Percentiles rank a stretch among this genome's conserved stretches.
Evolutionary conservation across 2,888 invertebrate species (phyloP).

Genomic region (Synanthedon vespiformis): DNA sequence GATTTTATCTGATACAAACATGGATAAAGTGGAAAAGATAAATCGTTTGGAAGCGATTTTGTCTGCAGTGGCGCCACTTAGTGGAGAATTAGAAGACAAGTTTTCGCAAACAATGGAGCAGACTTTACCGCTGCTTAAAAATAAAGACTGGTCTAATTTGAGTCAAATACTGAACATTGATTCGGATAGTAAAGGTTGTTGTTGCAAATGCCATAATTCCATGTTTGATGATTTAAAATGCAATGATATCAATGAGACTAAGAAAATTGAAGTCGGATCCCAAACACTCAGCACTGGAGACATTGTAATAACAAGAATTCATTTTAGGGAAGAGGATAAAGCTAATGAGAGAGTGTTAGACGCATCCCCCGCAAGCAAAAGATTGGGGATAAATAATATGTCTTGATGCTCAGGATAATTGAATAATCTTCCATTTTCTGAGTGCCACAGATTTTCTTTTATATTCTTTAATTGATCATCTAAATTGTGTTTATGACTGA

Average conservation of each 20-base stretch:
- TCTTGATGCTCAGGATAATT: slow-evolving; percentile 49
- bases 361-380: slow-evolving; percentile 53
- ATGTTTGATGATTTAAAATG: slow-evolving; percentile 48
- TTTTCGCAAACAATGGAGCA: slow-evolving; percentile 68
- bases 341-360: slow-evolving; percentile 55
- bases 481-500: slow-evolving; percentile 34
- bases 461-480: slow-evolving; percentile 49
- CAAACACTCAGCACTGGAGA: slow-evolving; percentile 94
- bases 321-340: slow-evolving; percentile 65
- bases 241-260: slow-evolving; percentile 59
- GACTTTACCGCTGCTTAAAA: slow-evolving; percentile 62
- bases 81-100: slow-evolving; percentile 69
- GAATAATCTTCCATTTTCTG: slow-evolving; percentile 42
- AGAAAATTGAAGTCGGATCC: slow-evolving; percentile 72
- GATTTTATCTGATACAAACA: slow-evolving; percentile 82
- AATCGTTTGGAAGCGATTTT: slow-evolving; percentile 88
- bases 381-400: slow-evolving; percentile 52
- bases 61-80: slow-evolving; percentile 81
- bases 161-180: slow-evolving; percentile 63
- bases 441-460: slow-evolving; percentile 55
- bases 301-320: slow-evolving; percentile 89
- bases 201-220: slow-evolving; percentile 69
- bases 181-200: slow-evolving; percentile 58
- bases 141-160: slow-evolving; percentile 65
- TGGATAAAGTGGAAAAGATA: slow-evolving; percentile 88